phyloP scores from a whole-genome alignment of 2,888 invertebrate species.

The Laspeyria flexula region DNA sequence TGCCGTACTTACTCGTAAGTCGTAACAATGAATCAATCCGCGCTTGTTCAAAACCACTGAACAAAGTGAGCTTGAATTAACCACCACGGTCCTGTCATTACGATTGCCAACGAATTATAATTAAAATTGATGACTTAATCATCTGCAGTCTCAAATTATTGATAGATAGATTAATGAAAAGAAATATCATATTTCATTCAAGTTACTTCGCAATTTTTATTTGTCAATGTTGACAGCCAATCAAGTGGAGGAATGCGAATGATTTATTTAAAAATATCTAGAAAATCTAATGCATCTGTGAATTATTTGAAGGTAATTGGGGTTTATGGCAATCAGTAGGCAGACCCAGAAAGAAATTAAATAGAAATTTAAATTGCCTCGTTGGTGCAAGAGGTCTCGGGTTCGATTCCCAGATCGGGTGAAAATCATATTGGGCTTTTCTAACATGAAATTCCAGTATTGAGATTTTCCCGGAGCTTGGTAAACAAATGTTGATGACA shows the following conservation, averaged over 20 bases:
- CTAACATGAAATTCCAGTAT: no score
- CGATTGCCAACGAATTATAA: conserved; percentile 58
- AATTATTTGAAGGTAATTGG: conserved; percentile 30
- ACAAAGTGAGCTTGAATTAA: no score
- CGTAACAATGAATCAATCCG: conserved; percentile 34
- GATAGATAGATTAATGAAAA: conserved; percentile 61
- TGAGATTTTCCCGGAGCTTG: no score
- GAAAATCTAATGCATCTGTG: conserved; percentile 36
- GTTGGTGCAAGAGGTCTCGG: no score
- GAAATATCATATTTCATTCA: conserved; percentile 64
- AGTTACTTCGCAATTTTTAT: conserved; percentile 65
- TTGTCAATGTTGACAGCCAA: conserved; percentile 72
- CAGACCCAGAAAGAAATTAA: neutral
- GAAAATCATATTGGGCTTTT: no score
- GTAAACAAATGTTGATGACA: no score
- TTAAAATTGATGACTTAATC: conserved; percentile 77
- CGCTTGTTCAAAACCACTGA: conserved; percentile 26
- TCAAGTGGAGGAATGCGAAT: conserved; percentile 53
- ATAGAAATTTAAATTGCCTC: no score
- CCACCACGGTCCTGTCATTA: conserved; percentile 35
- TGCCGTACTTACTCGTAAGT: conserved; percentile 2
- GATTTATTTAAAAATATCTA: conserved; percentile 60
- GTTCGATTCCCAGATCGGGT: no score
- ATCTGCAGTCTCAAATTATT: conserved; percentile 52
- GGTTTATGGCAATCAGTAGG: no score